Evolutionary conservation across 1,140 invertebrate genomes (phyloP).

Genomic region (Zeugodacus cucurbitae): DNA sequence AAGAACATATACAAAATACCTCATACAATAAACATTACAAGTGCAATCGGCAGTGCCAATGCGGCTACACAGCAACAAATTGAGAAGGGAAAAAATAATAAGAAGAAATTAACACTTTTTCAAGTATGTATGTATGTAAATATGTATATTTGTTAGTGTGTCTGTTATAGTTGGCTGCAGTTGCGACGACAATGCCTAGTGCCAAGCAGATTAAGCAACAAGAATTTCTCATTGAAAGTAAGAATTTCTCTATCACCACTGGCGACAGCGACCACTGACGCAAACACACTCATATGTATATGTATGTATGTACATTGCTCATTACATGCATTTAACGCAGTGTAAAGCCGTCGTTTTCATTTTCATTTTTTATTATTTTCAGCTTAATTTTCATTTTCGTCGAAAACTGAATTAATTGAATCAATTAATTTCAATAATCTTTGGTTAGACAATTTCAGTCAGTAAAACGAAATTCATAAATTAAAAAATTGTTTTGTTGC

Average conservation of each 20-base stretch:
- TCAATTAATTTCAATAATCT: slow-evolving; percentile 2
- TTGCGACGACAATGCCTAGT: background rate
- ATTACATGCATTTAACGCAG: background rate
- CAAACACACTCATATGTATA: background rate
- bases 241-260: background rate
- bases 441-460: background rate
- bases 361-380: background rate
- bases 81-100: background rate
- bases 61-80: background rate
- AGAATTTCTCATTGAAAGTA: background rate
- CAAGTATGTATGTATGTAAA: background rate
- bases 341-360: background rate
- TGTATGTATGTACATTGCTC: background rate
- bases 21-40: background rate
- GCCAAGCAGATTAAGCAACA: background rate
- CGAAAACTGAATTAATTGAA: background rate
- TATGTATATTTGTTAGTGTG: background rate
- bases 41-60: background rate
- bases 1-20: background rate
- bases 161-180: background rate
- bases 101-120: background rate
- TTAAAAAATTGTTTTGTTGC: too few species aligned
- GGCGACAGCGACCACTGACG: background rate
- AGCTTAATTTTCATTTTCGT: background rate
- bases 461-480: background rate